Base-by-base conservation (phyloP, 2,113 vertebrate genomes). In the Lasiurus borealis region DNA sequence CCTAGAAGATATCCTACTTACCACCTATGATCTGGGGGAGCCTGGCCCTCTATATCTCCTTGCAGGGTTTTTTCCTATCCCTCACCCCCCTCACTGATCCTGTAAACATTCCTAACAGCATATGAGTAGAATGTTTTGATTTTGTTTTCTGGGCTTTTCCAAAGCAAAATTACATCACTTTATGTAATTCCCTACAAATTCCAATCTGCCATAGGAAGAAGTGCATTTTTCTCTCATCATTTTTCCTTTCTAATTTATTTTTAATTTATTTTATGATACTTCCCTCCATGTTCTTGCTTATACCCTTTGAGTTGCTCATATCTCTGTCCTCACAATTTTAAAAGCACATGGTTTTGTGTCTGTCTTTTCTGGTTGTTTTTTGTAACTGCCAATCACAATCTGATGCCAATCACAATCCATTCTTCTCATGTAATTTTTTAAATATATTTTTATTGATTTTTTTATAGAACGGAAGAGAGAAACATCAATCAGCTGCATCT, bases 151-250 rank as follows among this genome's bases (percentile, higher is more conserved):
- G 10, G 8, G n/a, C 13, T 87, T 92, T 84, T 92, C 71, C 3
- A 36, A 10, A 40, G 57, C 89, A 34, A 50, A 50, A 77, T 13
- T 2, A 18, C 18, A 80, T 57, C 31, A 25, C 19, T 25, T 64
- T 48, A 16, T n/a, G 18, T 18, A 66, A 85, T 84, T 68, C 46
- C 57, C 25, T 48, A 14, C 8, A 64, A 12, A 71, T 88, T 31
- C 23, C 29, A 69, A 48, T 87, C 29, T 68, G 46, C 69, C 18
- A 13, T 40, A 31, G 66, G 11, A 94, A 8, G 16, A n/a, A n/a
- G 54, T 77, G 12, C 64, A 64, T 89, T 95, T 80, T 77, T 7
- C 48, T 93, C 48, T 64, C 40, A 21, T 69, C 18, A 54, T 82
- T 59, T 81, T 85, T 80, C 44, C n/a, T 75, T 4, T 31, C 34